Conservation (phyloP, 2,113 vertebrate species). For the Alethe diademata region DNA sequence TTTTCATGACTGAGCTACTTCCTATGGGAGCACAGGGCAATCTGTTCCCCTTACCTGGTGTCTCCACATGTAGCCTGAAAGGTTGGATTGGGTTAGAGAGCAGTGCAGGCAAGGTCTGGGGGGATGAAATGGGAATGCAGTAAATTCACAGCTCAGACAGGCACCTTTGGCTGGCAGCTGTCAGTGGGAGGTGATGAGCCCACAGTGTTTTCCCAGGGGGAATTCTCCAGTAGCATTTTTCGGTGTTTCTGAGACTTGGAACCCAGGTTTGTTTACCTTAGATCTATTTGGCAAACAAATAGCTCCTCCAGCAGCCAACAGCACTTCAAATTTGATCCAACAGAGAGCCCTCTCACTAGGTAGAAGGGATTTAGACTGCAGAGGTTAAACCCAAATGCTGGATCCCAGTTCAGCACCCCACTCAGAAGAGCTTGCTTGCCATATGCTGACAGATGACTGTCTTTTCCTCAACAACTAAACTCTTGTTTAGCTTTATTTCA, state of each 20-base stretch:
- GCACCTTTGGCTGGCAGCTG: neutral
- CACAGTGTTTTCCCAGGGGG: neutral
- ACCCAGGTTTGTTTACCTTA: neutral
- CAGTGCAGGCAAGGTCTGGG: neutral
- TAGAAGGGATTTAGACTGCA: neutral
- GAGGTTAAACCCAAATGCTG: neutral
- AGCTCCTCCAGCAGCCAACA: neutral
- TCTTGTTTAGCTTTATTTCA: slow-evolving; percentile 58
- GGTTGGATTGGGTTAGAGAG: neutral
- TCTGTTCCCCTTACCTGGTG: neutral
- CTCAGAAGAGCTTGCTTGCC: neutral
- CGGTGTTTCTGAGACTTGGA: neutral
- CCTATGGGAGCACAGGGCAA: neutral
- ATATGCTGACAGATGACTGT: slow-evolving; percentile 36
- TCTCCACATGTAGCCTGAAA: neutral
- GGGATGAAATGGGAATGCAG: neutral
- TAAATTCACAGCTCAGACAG: neutral
- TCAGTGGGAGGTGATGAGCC: neutral
- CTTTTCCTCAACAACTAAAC: slow-evolving; percentile 30
- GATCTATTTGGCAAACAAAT: neutral
- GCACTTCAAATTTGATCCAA: neutral
- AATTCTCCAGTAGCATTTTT: neutral
- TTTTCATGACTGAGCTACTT: neutral
- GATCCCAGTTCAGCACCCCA: neutral
- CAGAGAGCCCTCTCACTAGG: neutral